Conservation (phyloP, 2,797 vertebrate species). For the Tympanoctomys barrerae region DNA sequence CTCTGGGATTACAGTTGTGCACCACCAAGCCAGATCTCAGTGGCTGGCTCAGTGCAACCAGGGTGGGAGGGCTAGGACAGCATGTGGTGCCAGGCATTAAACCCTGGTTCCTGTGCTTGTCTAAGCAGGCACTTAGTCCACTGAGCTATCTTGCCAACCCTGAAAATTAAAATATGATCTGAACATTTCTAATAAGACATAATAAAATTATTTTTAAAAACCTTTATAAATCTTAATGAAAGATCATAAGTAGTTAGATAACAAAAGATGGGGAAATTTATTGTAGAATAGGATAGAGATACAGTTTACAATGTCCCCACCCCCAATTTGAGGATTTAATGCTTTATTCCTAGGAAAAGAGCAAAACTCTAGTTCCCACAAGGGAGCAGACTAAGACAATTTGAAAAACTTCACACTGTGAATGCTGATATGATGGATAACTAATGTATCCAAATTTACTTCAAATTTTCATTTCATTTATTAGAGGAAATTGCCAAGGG, state of each 20-base stretch:
- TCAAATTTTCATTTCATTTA: conserved; percentile 57
- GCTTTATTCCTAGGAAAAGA: conserved; percentile 42
- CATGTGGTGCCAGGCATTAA: too few relatives aligned
- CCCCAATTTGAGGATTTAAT: conserved; percentile 55
- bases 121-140: too few relatives aligned
- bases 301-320: not conserved
- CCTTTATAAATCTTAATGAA: conserved; percentile 25
- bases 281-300: not conserved
- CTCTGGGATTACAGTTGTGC: too few relatives aligned
- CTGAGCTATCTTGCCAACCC: too few relatives aligned
- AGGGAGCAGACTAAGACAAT: conserved; percentile 77
- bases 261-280: conserved; percentile 49
- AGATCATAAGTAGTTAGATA: not conserved
- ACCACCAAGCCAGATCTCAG: too few relatives aligned
- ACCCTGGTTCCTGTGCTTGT: too few relatives aligned
- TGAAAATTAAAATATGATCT: conserved; percentile 46
- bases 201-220: conserved; percentile 33
- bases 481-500: conserved; percentile 25
- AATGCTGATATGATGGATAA: not conserved
- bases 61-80: too few relatives aligned
- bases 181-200: conserved; percentile 60
- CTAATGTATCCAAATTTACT: conserved; percentile 31
- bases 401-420: conserved; percentile 47
- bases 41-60: too few relatives aligned
- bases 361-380: conserved; percentile 71